A percentile compares a stretch with the other conserved stretches of the same genome.
Conservation (phyloP, 2,113 vertebrate species). For the Blennius ocellaris region DNA sequence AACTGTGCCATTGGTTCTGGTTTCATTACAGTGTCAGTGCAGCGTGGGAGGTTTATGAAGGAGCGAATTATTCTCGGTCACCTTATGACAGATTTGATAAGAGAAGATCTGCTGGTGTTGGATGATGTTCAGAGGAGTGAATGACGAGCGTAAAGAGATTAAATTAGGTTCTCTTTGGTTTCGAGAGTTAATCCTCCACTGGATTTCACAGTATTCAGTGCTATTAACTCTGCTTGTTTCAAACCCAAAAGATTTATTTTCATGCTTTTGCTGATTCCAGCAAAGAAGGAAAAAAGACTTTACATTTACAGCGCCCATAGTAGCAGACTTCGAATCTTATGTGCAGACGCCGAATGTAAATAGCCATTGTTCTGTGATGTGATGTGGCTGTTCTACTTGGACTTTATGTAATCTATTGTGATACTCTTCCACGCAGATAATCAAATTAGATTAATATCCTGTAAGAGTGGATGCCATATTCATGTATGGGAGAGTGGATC, state of each 20-base stretch:
- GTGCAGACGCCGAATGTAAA: neutral
- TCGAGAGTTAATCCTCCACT: neutral
- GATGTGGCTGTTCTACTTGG: slow-evolving; percentile 8
- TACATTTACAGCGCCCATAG: neutral
- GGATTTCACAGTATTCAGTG: neutral
- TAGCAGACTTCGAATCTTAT: neutral
- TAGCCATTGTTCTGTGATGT: neutral
- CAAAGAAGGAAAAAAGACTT: neutral
- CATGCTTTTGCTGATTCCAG: no score
- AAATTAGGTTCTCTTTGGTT: neutral
- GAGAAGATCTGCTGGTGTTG: neutral
- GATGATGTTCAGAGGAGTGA: slow-evolving; percentile 1
- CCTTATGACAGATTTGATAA: neutral
- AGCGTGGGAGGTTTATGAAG: neutral
- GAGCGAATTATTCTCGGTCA: slow-evolving; percentile 2
- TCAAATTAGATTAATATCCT: slow-evolving; percentile 43
- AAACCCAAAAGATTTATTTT: no score
- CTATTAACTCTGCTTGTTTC: no score
- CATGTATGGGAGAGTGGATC: slow-evolving; percentile 21
- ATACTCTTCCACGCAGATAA: slow-evolving; percentile 15
- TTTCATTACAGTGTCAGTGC: neutral
- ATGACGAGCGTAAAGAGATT: neutral
- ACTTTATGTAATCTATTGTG: slow-evolving; percentile 15
- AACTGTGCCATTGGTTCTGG: neutral
- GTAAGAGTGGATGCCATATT: slow-evolving; percentile 24